A percentile compares a stretch with the other conserved stretches of the same genome.
These are phyloP conservation scores for Sebastes vulpes DNA, from an alignment of 2,797 vertebrate species.

Conservation along the genomic window DNA sequence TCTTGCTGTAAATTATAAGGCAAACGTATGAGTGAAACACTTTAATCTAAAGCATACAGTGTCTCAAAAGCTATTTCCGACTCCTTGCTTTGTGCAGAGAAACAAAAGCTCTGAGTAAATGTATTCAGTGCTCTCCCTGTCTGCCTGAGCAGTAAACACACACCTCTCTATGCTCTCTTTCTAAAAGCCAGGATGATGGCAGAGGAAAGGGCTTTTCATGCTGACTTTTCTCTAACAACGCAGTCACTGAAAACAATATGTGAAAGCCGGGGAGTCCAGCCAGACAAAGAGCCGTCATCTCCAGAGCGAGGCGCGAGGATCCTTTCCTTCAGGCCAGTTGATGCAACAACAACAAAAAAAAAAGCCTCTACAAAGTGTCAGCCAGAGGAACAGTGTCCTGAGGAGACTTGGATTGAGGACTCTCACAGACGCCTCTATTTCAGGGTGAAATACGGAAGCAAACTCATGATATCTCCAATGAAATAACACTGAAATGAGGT, in stretches of 20 bases:
- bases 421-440: conserved; percentile 15
- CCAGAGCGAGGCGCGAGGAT: background rate
- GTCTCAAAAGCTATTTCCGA: conserved; percentile 12
- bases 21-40: background rate
- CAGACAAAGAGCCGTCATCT: conserved; percentile 41
- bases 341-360: conserved; percentile 21
- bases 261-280: conserved; percentile 38
- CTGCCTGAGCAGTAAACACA: conserved; percentile 39
- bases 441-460: background rate
- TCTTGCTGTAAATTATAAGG: background rate
- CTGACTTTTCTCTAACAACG: conserved; percentile 39
- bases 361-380: conserved; percentile 31
- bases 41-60: conserved; percentile 23
- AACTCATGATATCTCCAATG: conserved; percentile 6
- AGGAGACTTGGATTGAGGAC: conserved; percentile 37
- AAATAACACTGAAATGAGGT: conserved; percentile 38
- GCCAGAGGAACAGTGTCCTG: conserved; percentile 13
- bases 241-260: conserved; percentile 42
- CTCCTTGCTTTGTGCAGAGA: background rate
- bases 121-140: background rate
- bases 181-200: conserved; percentile 26
- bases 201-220: conserved; percentile 40
- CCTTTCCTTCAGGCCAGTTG: conserved; percentile 21
- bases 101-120: conserved; percentile 29
- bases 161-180: conserved; percentile 26